phyloP scores from a whole-genome alignment of 2,888 invertebrate genomes.

The Steinernema carpocapsae region DNA sequence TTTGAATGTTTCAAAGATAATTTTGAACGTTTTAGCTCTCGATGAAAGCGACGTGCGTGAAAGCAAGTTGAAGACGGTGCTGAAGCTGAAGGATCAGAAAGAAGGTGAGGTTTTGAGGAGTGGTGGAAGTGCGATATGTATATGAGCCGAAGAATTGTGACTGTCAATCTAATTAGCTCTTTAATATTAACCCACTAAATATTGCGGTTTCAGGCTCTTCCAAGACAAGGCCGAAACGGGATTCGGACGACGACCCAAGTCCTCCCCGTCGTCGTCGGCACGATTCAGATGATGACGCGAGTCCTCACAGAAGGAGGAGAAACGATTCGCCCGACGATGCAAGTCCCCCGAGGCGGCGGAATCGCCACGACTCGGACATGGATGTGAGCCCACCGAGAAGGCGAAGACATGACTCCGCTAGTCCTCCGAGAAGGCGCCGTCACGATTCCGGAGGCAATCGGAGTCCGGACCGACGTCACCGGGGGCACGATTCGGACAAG shows the following conservation, averaged over 20 bases:
- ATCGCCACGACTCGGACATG: constrained; percentile 20
- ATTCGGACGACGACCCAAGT: background rate
- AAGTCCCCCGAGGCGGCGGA: no score
- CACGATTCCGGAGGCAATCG: background rate
- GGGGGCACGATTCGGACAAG: no score
- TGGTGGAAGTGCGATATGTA: background rate
- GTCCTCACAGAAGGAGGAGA: constrained; percentile 20
- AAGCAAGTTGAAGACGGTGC: background rate
- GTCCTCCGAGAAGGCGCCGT: constrained; percentile 31
- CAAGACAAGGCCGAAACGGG: background rate
- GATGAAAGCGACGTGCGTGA: background rate
- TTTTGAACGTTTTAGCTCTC: background rate
- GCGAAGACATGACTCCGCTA: background rate
- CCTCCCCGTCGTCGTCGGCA: constrained; percentile 21
- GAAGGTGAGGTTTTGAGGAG: background rate
- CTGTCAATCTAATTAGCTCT: background rate
- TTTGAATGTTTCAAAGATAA: no score
- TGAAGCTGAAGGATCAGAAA: background rate
- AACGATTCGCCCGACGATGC: background rate
- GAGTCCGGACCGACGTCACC: constrained; percentile 19
- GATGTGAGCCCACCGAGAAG: constrained; percentile 36
- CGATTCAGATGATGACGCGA: background rate
- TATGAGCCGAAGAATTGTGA: background rate
- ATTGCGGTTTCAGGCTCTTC: constrained; percentile 25
- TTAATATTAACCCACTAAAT: background rate